phyloP scores from a whole-genome alignment of 2,888 invertebrate genomes.

The Chrysomela aeneicollis region DNA sequence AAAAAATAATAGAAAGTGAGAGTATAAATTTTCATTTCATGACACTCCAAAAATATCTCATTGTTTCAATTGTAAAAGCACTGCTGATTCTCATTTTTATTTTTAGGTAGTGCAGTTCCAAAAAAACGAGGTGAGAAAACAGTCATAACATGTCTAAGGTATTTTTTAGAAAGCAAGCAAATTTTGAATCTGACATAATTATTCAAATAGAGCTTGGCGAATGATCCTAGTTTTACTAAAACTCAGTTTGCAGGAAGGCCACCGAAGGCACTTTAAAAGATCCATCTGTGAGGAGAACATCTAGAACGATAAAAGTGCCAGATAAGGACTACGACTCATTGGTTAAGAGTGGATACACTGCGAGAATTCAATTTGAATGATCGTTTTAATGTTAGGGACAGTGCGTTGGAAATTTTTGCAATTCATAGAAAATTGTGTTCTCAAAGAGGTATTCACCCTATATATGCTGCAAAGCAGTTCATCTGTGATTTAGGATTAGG shows the following conservation, averaged over 20 bases:
- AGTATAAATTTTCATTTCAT: no score
- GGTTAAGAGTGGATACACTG: slow-evolving; percentile 20
- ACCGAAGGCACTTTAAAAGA: slow-evolving; percentile 10
- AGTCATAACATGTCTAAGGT: background rate
- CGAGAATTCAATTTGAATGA: slow-evolving; percentile 3
- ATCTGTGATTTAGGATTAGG: slow-evolving; percentile 28
- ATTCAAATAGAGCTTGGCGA: background rate
- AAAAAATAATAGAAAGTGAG: no score
- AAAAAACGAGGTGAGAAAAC: slow-evolving; percentile 9
- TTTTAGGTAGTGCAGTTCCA: background rate
- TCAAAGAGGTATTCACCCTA: slow-evolving; percentile 18
- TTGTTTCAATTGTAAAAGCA: no score
- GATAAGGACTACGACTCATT: slow-evolving; percentile 24
- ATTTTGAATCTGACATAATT: no score
- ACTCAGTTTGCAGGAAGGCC: slow-evolving; percentile 23
- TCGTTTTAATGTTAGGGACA: background rate
- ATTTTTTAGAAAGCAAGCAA: no score
- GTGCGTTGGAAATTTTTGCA: slow-evolving; percentile 1
- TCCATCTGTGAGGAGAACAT: slow-evolving; percentile 13
- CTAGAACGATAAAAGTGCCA: slow-evolving; percentile 15
- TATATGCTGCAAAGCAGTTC: slow-evolving; percentile 27
- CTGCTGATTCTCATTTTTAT: no score
- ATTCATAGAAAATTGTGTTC: background rate
- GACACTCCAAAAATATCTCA: no score
- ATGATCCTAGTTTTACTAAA: slow-evolving; percentile 7